Base-by-base conservation (phyloP, 2,888 invertebrate genomes). In the Salticus scenicus region DNA sequence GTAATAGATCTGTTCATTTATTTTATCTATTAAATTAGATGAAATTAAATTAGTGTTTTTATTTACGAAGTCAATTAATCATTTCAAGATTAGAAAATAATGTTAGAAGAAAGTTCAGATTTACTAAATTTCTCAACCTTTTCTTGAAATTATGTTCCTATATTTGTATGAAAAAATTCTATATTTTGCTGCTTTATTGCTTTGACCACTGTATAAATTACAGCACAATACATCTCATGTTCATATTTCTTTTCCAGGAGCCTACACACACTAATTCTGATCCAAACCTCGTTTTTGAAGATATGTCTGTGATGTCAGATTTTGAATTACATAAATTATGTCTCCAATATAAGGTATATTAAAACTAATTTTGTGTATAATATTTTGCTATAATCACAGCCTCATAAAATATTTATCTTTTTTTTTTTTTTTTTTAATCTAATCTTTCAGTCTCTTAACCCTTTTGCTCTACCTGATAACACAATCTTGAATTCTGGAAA, bases 241-340 rank as follows among this genome's bases (percentile, higher is more conserved):
- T n/a, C n/a, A n/a, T 74, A 33, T 41, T 64, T 76, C 41, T 76
- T 69, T 63, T 87, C 87, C 74, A 92, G 91, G 92, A 92, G 85
- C 91, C 91, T n/a, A 90, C 90, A 10, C 92, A 92, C 88, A 88
- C 87, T 81, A 91, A 91, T 66, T 91, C 92, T 17, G 89, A 91
- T 77, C 90, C 90, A 57, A 88, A 92, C 20, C 89, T 91, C 89
- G 94, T 97, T 42, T 94, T 94, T 84, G 97, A 98, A 89, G 98
- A 98, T 90, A 92, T 99, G 90, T 93, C 94, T 57, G 94, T 95
- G 90, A 93, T 96, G 93, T 97, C 97, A 0, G 98, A 99, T 92
- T 98, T 96, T 91, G 96, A 98, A 91, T 94, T 98, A 88, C 95
- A 96, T 91, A 94, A 94, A 89, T 92, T 97, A 69, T 94, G 96